Percentiles rank a stretch among this genome's conserved stretches.
Conservation (phyloP, 2,113 vertebrate species). For the Telmatochromis sp. region DNA sequence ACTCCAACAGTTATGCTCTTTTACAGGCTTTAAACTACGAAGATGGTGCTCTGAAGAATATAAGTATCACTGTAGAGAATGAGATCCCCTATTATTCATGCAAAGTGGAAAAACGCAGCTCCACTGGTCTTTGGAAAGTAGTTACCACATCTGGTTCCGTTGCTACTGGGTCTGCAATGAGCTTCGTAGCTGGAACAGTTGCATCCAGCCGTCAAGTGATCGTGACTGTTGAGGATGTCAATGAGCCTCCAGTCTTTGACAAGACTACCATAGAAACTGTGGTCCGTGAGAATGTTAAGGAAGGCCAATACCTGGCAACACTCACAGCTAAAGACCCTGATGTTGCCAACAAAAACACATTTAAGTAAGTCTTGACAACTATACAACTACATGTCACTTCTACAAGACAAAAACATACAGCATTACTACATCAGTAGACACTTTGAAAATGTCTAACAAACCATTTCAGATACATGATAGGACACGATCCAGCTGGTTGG, state of each 20-base stretch:
- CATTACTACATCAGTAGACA: not conserved
- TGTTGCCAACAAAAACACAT: not conserved
- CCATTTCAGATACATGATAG: conserved; percentile 38
- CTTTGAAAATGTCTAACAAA: not conserved
- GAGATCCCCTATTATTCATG: conserved; percentile 39
- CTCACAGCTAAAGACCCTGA: conserved; percentile 52
- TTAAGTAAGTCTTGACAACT: conserved; percentile 35
- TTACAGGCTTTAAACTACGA: conserved; percentile 53
- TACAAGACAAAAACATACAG: not conserved
- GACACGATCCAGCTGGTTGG: conserved; percentile 54
- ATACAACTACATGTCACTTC: not conserved
- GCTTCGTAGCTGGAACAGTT: fast-evolving
- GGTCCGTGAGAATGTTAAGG: conserved; percentile 19
- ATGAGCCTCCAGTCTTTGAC: conserved; percentile 55
- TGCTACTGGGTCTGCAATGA: fast-evolving
- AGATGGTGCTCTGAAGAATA: not conserved
- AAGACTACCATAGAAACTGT: not conserved
- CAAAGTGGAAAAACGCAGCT: not conserved
- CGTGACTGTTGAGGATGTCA: conserved; percentile 55
- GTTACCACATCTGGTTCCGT: not conserved
- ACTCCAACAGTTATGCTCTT: not conserved
- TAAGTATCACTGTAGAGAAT: conserved; percentile 49
- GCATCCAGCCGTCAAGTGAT: not conserved
- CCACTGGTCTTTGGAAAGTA: conserved; percentile 20
- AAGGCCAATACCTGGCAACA: conserved; percentile 12